Percentiles rank a stretch among this genome's conserved stretches.
Evolutionary conservation across 2,888 invertebrate species (phyloP).

Genomic region (Eurytoma californica): DNA sequence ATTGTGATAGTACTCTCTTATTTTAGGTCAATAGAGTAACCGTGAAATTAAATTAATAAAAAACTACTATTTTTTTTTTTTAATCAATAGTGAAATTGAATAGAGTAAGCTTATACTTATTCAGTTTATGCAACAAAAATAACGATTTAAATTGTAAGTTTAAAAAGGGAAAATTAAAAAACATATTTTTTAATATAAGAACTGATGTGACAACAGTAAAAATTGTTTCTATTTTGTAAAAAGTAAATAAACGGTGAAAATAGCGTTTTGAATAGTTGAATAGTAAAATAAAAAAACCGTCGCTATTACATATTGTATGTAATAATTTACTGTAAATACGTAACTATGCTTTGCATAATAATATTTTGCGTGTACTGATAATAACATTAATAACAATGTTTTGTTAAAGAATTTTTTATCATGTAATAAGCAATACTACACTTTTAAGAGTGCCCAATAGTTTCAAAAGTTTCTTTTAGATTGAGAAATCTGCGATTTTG

Average conservation of each 20-base stretch:
- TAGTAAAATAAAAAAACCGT: background rate
- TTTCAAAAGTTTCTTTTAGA: slow-evolving; percentile 15
- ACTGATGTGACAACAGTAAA: background rate
- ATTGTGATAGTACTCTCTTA: slow-evolving; percentile 41
- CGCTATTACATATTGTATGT: background rate
- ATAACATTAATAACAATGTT: slow-evolving; percentile 24
- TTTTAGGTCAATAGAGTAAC: slow-evolving; percentile 1
- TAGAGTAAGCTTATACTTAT: no score
- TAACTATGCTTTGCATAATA: slow-evolving; percentile 30
- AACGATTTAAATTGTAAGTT: no score
- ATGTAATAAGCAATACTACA: slow-evolving; percentile 10
- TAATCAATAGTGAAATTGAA: background rate
- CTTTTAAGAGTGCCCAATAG: background rate
- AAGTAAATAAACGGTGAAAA: background rate
- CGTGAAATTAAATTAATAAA: no score
- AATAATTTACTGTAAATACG: slow-evolving; percentile 17
- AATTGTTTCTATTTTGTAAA: slow-evolving; percentile 22
- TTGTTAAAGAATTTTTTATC: slow-evolving; percentile 16
- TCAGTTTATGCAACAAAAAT: no score
- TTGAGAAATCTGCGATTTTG: background rate
- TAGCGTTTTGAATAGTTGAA: background rate
- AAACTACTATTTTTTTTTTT: no score
- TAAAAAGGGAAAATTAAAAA: background rate
- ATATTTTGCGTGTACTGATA: slow-evolving; percentile 25
- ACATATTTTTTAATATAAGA: background rate